Base-by-base conservation (phyloP, 35 echinoderm and acorn worm genomes). In the Apostichopus japonicus region DNA sequence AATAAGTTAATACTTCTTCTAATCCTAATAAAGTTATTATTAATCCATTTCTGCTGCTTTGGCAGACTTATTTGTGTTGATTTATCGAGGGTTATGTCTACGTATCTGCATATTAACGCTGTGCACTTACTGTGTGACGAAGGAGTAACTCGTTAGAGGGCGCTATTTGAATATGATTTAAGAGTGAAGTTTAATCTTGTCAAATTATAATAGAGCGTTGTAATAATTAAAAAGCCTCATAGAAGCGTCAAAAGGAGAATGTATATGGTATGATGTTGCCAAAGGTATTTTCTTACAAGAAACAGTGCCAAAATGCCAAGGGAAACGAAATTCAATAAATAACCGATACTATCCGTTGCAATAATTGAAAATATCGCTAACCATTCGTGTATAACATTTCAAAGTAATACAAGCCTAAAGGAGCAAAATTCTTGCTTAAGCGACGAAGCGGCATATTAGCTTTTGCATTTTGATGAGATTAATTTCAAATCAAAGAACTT, bases 391-490 rank as follows among this genome's bases (percentile, higher is more conserved):
- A 24, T 89, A 89, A 72, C 62, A 89, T 89, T 89, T 89, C 86
- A 54, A 67, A 61, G 59, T 22, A 9, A 57, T 8, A 9, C 10
- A 54, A 24, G 57, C 14, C 13, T 59, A 72, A 89, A 75, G 86
- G 63, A 17, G 22, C 15, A 84, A 57, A 23, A 8, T 84, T 58
- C 63, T 65, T 51, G 56, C 86, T 75, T 27, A 17, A 89, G 56
- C 86, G 62, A 51, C 86, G 86, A 89, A 89, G 86, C 86, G 86
- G 63, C 72, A 75, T 65, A 89, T 89, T 71, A 25, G 23, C 86
- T 59, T 89, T 89, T 89, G 86, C 86, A 89, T 89, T 72, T 89
- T 44, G 14, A 89, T 89, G 86, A 89, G 86, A 84, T 59, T 84
- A 55, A 58, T 84, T 84, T 57, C 57, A 57, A 84, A 84, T 57